Base-by-base conservation (phyloP, 2,888 invertebrate genomes). In the Scelioninae gen. 1 region DNA sequence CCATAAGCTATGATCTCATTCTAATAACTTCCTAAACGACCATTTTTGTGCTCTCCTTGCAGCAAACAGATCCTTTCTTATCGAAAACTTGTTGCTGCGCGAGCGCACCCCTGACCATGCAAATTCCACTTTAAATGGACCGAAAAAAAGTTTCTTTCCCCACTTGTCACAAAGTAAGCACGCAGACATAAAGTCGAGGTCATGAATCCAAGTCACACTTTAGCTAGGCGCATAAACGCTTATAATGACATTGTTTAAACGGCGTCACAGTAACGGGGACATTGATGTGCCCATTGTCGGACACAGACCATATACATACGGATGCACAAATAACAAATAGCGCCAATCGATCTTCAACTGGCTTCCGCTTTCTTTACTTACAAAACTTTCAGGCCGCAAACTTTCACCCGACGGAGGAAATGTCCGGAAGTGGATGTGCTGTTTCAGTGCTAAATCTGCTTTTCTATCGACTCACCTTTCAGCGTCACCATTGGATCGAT, bases 301-400 rank as follows among this genome's bases (percentile, higher is more conserved):
- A 29, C 69, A 71, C 47, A 40, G 49, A 40, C 71, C 58, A 63
- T 63, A 45, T 45, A 55, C 45, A 45, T 23, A 63, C 62, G 49
- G 49, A 56, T 51, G 40, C 29, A 49, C 45, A 23, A 53, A 68
- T n/a, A 69, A 63, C 69, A 63, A 78, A 63, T 43, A 63, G 38
- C 55, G 62, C 51, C 51, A 63, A 74, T 62, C 80, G 56, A 74
- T 68, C 55, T 53, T 63, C 34, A 45, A 81, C 69, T 69, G 51
- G 63, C 80, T 81, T 81, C 80, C 75, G 80, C 80, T 81, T 81
- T 81, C 69, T 75, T 81, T 68, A 40, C 68, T 45, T 11, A 69
- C 74, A 43, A 75, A 81, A 75, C 75, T 65, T 81, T 53, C 65
- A 63, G 56, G 51, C 45, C 65, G 38, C 81, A 69, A 75, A 81